These are phyloP conservation scores for Larimichthys crocea DNA, from an alignment of 2,113 vertebrate species.

Conservation along the genomic window DNA sequence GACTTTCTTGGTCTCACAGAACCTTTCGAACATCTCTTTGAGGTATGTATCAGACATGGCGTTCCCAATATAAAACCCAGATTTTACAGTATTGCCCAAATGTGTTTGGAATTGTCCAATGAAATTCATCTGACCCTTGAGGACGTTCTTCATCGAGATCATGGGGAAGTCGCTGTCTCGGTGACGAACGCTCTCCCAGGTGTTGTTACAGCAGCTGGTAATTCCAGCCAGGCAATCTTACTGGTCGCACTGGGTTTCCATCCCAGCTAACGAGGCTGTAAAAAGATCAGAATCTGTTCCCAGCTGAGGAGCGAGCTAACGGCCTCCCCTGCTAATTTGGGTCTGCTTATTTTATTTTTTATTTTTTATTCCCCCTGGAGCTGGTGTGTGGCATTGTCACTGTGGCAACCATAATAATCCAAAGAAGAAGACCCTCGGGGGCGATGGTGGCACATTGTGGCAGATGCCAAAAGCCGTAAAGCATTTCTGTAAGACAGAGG, in stretches of 20 bases:
- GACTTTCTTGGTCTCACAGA: too few species aligned
- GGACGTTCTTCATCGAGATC: background rate
- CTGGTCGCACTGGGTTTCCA: conserved; percentile 19
- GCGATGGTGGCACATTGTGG: conserved; percentile 38
- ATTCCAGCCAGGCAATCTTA: background rate
- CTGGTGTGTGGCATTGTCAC: conserved; percentile 23
- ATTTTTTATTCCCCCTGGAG: conserved; percentile 20
- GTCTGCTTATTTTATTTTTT: conserved; percentile 5
- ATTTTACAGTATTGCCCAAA: background rate
- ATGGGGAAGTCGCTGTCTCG: background rate
- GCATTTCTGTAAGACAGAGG: conserved; percentile 27
- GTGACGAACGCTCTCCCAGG: conserved; percentile 1
- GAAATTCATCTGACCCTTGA: background rate
- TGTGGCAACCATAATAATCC: conserved; percentile 49
- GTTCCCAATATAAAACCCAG: too few species aligned
- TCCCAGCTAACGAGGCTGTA: conserved; percentile 50
- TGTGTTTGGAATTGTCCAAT: background rate
- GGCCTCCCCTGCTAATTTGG: conserved; percentile 10
- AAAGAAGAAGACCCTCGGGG: conserved; percentile 52
- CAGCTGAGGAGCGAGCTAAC: conserved; percentile 17
- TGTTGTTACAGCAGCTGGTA: conserved; percentile 25
- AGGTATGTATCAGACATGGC: too few species aligned
- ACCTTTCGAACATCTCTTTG: too few species aligned
- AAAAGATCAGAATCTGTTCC: conserved; percentile 24
- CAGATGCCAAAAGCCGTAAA: conserved; percentile 71